phyloP scores from a whole-genome alignment of 2,113 vertebrate species.

The Atherinomorus stipes region DNA sequence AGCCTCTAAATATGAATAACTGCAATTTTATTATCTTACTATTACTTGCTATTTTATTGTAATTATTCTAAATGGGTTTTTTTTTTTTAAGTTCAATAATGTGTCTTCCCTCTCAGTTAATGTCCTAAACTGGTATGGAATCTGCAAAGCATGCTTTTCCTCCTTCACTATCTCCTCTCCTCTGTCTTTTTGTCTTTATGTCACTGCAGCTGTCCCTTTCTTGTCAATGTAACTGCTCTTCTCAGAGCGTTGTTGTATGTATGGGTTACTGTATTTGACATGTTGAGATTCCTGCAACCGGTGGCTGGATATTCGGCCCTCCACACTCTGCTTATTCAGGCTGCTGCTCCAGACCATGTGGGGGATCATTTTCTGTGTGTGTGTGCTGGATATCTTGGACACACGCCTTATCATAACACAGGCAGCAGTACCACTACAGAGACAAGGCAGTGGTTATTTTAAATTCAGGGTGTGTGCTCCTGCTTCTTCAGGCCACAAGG shows the following conservation, averaged over 20 bases:
- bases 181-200: conserved; percentile 20
- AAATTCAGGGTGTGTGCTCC: conserved; percentile 62
- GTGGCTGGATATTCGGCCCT: conserved; percentile 60
- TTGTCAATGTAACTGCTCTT: conserved; percentile 36
- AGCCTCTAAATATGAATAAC: too few species aligned
- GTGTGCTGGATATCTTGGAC: conserved; percentile 55
- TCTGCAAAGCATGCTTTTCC: neutral
- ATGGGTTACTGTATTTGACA: conserved; percentile 54
- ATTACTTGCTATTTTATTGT: too few species aligned
- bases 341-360: conserved; percentile 54
- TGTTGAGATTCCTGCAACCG: conserved; percentile 61
- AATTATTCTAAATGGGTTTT: too few species aligned
- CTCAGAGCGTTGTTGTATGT: conserved; percentile 62
- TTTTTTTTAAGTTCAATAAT: too few species aligned
- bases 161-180: conserved; percentile 22
- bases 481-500: conserved; percentile 68
- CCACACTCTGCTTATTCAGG: conserved; percentile 80
- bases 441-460: conserved; percentile 75
- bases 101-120: neutral
- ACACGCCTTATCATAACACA: conserved; percentile 77
- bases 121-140: conserved; percentile 35
- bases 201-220: conserved; percentile 73
- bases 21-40: too few species aligned
- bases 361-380: conserved; percentile 61
- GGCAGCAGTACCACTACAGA: conserved; percentile 32